Percentiles rank a stretch among this genome's conserved stretches.
These are phyloP conservation scores for Drosophila nigrodunni DNA, from an alignment of 1,140 invertebrate species.

Conservation along the genomic window DNA sequence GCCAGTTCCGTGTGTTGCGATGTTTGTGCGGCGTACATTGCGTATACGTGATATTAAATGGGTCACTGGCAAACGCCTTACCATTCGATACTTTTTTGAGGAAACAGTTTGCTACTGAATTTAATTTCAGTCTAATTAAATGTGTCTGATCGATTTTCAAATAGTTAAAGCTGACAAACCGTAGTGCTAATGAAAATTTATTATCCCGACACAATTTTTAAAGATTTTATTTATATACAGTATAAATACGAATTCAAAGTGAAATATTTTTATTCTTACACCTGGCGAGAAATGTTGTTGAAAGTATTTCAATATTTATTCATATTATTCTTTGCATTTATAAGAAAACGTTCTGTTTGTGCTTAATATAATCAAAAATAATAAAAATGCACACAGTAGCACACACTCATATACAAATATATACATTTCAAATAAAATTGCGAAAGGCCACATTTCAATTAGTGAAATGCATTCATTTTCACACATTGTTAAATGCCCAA, in stretches of 20 bases:
- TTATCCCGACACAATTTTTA: background rate
- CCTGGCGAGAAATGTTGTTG: background rate
- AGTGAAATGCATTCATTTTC: conserved; percentile 70
- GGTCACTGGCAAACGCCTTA: conserved; percentile 65
- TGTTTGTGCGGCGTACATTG: conserved; percentile 45
- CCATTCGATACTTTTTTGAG: conserved; percentile 34
- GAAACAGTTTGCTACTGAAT: conserved; percentile 63
- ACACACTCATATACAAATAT: background rate
- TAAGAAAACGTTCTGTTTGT: background rate
- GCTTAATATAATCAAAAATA: conserved; percentile 8
- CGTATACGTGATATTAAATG: conserved; percentile 82
- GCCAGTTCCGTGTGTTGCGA: conserved; percentile 35
- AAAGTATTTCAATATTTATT: conserved; percentile 5
- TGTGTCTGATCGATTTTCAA: no score
- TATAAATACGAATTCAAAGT: no score
- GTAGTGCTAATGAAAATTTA: no score
- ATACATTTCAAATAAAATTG: conserved; percentile 46
- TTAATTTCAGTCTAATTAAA: conserved; percentile 45
- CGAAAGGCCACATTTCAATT: conserved; percentile 63
- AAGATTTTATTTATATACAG: background rate
- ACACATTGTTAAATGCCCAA: conserved; percentile 72
- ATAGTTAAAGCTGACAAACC: no score
- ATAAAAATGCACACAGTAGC: background rate
- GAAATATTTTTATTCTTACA: no score
- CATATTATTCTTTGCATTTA: background rate